Evolutionary conservation across 1,140 invertebrate genomes (phyloP).

Genomic region (Lutraria rhynchaena): DNA sequence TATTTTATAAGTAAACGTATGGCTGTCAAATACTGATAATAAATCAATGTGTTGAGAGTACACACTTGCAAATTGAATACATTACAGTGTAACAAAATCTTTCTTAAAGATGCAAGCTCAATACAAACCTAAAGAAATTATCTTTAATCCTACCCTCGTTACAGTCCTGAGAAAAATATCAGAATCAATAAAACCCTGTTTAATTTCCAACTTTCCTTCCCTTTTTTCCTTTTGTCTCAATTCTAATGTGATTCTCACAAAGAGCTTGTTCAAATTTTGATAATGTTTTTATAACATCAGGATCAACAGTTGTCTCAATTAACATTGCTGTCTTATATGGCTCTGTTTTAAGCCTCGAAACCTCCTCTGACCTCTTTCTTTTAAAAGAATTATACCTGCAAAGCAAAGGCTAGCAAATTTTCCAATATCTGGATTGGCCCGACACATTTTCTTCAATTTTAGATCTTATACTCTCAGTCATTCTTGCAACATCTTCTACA

Average conservation of each 20-base stretch:
- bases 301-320: not conserved
- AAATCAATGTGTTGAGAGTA: too few species aligned
- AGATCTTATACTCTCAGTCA: not conserved
- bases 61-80: too few species aligned
- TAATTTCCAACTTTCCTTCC: too few species aligned
- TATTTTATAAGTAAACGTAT: not conserved
- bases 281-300: conserved; percentile 11
- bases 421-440: not conserved
- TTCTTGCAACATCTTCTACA: not conserved
- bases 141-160: too few species aligned
- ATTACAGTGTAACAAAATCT: too few species aligned
- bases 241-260: conserved; percentile 8
- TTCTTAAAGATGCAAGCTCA: too few species aligned
- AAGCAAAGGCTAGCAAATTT: conserved; percentile 10
- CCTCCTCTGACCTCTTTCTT: conserved; percentile 9
- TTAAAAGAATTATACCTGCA: conserved; percentile 21
- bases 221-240: conserved; percentile 49
- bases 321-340: conserved; percentile 9
- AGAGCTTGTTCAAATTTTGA: conserved; percentile 33
- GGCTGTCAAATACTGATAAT: not conserved
- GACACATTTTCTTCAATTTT: not conserved
- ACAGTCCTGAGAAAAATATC: too few species aligned
- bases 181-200: too few species aligned
- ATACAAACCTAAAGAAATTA: too few species aligned
- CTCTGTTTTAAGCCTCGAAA: not conserved